Percentiles rank a stretch among this genome's conserved stretches.
phyloP scores from a whole-genome alignment of 2,888 invertebrate species.

The Lasioglossum zephyrum region DNA sequence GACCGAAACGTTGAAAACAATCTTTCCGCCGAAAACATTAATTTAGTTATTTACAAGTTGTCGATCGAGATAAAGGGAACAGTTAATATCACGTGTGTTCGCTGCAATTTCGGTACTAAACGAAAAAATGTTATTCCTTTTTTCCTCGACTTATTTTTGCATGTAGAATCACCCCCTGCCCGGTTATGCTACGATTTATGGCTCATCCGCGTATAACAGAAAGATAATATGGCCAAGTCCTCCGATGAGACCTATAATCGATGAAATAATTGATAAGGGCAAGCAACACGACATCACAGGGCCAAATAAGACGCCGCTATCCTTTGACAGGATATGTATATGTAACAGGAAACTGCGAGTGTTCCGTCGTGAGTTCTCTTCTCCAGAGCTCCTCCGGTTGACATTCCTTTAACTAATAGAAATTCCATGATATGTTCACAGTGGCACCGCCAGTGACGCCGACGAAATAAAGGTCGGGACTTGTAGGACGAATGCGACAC shows the following conservation, averaged over 20 bases:
- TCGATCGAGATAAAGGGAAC: too few species aligned
- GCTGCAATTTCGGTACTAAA: too few species aligned
- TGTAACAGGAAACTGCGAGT: neutral
- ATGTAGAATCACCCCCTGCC: too few species aligned
- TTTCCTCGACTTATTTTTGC: too few species aligned
- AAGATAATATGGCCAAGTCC: neutral
- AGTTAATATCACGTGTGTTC: too few species aligned
- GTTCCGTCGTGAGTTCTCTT: constrained; percentile 19
- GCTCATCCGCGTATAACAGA: neutral
- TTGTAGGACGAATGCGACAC: constrained; percentile 64
- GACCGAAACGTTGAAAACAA: too few species aligned
- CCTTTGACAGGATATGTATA: neutral
- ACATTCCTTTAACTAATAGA: constrained; percentile 55
- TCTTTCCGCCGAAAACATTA: too few species aligned
- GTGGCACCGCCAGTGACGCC: constrained; percentile 77
- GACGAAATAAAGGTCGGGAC: constrained; percentile 73
- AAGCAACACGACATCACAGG: neutral
- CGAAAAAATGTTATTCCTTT: too few species aligned
- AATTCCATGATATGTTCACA: constrained; percentile 74
- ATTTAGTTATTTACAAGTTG: too few species aligned
- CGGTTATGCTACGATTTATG: too few species aligned
- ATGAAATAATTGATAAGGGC: neutral
- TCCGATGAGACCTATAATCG: constrained; percentile 17
- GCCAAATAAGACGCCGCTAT: neutral
- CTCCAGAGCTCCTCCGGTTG: neutral